phyloP scores from a whole-genome alignment of 2,113 vertebrate genomes.

The Mesocricetus auratus region DNA sequence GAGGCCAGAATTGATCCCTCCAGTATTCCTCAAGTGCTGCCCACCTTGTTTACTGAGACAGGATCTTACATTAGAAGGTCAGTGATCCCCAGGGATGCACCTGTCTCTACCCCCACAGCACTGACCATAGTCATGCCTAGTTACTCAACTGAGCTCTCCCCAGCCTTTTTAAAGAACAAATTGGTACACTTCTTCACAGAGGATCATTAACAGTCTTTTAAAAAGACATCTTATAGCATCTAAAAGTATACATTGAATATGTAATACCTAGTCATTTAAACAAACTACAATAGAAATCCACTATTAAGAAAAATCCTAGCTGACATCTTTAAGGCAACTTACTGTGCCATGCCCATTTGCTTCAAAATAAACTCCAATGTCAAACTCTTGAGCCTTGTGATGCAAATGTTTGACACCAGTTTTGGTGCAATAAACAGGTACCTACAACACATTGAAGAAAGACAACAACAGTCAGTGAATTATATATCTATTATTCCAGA shows the following conservation, averaged over 20 bases:
- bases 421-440: constrained; percentile 94
- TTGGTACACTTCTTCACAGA: background rate
- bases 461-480: background rate
- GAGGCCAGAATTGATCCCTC: background rate
- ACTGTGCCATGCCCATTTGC: constrained; percentile 98
- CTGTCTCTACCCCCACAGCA: background rate
- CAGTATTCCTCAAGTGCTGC: background rate
- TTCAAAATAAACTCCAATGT: constrained; percentile 97
- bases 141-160: background rate
- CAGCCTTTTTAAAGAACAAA: background rate
- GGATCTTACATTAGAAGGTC: background rate
- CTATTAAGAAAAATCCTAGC: background rate
- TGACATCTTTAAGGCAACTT: constrained; percentile 81
- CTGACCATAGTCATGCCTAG: background rate
- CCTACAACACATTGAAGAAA: constrained; percentile 84
- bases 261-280: constrained; percentile 27
- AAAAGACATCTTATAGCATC: background rate
- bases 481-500: background rate
- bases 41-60: background rate
- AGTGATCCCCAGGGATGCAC: background rate
- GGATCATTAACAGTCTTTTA: background rate
- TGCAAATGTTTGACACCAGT: constrained; percentile 98
- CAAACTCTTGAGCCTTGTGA: constrained; percentile 95
- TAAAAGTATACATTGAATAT: background rate
- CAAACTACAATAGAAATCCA: background rate